Evolutionary conservation across 1,140 invertebrate species (phyloP), one percentile per base, ranked within the genome.

Genomic region (Lasioglossum baleicum): DNA sequence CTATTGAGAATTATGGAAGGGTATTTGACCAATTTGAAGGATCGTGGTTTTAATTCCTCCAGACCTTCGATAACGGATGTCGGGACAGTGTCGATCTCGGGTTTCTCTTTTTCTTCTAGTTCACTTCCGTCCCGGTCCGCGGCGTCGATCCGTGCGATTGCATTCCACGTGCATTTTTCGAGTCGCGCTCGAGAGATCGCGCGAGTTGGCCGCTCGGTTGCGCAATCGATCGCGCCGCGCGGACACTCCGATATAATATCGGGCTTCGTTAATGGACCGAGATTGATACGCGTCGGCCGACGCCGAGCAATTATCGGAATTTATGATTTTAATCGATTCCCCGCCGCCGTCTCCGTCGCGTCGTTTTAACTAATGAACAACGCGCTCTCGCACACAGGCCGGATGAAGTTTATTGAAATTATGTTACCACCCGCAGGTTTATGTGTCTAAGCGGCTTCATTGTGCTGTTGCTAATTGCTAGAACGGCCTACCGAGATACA

Each of bases 191-290:
- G 51, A 67, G 42, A 67, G 65, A 67, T 67, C 61, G 26, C 74
- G 61, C 61, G 17, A 6, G 56, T 7, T n/a, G 20, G 56, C 56
- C 17, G 61, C 26, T 6, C 61, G 22, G 17, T 75, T 75, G 74
- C 53, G 74, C 10, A 75, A 75, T 75, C 51, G 74, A 68, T 68
- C 74, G 61, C 44, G 31, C 44, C 48, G 7, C 74, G 22, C 56
- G 66, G 20, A 35, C 66, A 76, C 60, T n/a, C 20, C 75, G 56
- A 70, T 70, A 70, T 61, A 70, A 61, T 76, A 76, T 76, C 66
- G 66, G 11, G 15, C n/a, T 7, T 6, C 17, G 66, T 69, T 61
- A 70, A 70, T 35, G 74, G 74, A 40, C 20, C 56, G 31, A 35
- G 66, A 61, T 70, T 44, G 26, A 69, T 61, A 60, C 71, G 40